Conservation (phyloP, 1,140 invertebrate genomes). For the Drosophila asahinai region DNA sequence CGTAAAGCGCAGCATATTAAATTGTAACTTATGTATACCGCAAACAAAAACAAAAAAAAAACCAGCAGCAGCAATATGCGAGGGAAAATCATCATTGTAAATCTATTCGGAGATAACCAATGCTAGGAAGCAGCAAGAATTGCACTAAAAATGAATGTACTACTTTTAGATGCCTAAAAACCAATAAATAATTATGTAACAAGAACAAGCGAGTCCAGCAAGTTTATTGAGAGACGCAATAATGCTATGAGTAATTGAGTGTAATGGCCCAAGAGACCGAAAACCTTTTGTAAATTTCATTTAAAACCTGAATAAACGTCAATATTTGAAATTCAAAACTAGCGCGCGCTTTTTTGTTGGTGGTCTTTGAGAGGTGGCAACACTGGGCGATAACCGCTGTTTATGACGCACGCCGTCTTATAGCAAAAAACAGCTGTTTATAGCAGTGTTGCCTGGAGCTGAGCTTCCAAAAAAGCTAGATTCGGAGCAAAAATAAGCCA, state of each 20-base stretch:
- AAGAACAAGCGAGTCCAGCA: constrained; percentile 54
- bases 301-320: constrained; percentile 70
- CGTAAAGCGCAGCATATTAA: constrained; percentile 78
- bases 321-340: constrained; percentile 65
- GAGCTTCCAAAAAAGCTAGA: no score
- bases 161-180: constrained; percentile 78
- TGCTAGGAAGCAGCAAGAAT: constrained; percentile 36
- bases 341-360: not conserved
- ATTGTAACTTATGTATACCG: constrained; percentile 83
- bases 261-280: constrained; percentile 35
- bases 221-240: constrained; percentile 55
- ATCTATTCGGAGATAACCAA: constrained; percentile 50
- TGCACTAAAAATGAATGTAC: constrained; percentile 77
- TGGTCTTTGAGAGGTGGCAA: not conserved
- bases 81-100: constrained; percentile 47
- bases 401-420: constrained; percentile 12
- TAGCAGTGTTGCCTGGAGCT: no score
- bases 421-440: no score
- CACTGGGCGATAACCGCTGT: constrained; percentile 7
- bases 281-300: constrained; percentile 70
- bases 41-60: constrained; percentile 27
- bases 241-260: constrained; percentile 37
- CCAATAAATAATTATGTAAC: constrained; percentile 76
- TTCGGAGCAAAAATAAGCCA: no score
- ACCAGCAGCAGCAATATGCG: constrained; percentile 30